Evolutionary conservation across 1,140 invertebrate genomes (phyloP).

Genomic region (Teleopsis dalmanni): DNA sequence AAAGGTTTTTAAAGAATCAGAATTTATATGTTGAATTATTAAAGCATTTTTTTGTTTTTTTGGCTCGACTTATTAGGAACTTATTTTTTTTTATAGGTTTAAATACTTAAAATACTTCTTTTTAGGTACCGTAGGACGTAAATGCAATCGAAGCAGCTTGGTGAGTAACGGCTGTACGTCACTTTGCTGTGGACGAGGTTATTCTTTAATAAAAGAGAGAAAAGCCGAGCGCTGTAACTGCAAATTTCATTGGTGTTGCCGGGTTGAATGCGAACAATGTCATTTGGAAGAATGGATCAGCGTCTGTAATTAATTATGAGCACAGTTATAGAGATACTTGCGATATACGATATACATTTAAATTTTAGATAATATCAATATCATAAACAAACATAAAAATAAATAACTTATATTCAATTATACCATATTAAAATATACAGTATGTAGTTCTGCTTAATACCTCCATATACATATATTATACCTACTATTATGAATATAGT

Average conservation of each 20-base stretch:
- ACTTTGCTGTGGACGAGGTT: constrained; percentile 84
- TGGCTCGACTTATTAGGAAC: too few species aligned
- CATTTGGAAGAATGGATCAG: constrained; percentile 77
- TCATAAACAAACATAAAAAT: not conserved
- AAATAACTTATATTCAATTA: not conserved
- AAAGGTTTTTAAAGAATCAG: too few species aligned
- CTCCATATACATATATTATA: too few species aligned
- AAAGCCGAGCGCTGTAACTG: constrained; percentile 75
- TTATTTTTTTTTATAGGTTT: too few species aligned
- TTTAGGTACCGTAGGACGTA: constrained; percentile 67
- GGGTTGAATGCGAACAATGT: constrained; percentile 77
- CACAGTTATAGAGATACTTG: not conserved
- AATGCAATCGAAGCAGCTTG: constrained; percentile 68
- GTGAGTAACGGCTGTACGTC: constrained; percentile 71
- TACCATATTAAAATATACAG: too few species aligned
- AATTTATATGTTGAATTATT: too few species aligned
- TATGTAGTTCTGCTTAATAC: too few species aligned
- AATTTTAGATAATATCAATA: not conserved
- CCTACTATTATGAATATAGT: too few species aligned
- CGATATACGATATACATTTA: too few species aligned
- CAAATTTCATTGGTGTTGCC: constrained; percentile 89
- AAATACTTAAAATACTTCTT: too few species aligned
- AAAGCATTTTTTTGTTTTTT: too few species aligned
- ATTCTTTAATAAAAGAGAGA: constrained; percentile 70
- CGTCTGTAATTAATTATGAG: constrained; percentile 59